Evolutionary conservation across 2,113 vertebrate species (phyloP).

Genomic region (Tupaia tana): DNA sequence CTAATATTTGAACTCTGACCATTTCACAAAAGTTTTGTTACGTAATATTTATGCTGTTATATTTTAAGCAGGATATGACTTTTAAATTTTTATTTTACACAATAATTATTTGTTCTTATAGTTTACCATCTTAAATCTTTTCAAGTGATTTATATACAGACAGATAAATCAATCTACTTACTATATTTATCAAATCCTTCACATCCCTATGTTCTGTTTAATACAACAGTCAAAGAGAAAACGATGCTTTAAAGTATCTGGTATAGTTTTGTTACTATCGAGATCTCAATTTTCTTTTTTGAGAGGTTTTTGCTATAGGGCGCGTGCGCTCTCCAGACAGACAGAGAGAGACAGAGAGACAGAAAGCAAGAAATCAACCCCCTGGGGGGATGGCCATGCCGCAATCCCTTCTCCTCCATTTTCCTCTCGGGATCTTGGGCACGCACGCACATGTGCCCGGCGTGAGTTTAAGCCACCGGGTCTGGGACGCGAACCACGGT

Average conservation of each 20-base stretch:
- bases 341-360: too few relatives aligned
- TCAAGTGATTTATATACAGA: background rate
- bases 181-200: background rate
- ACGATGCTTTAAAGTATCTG: background rate
- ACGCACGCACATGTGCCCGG: too few relatives aligned
- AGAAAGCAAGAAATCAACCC: too few relatives aligned
- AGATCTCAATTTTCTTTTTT: too few relatives aligned
- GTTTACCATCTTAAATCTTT: background rate
- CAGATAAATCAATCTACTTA: background rate
- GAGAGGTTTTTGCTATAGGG: too few relatives aligned
- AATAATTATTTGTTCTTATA: background rate
- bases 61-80: background rate
- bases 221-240: background rate
- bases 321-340: too few relatives aligned
- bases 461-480: too few relatives aligned
- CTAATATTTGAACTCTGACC: background rate
- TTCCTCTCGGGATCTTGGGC: too few relatives aligned
- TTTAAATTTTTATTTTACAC: constrained; percentile 3
- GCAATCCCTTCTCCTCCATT: too few relatives aligned
- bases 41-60: background rate
- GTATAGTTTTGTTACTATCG: background rate
- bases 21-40: background rate
- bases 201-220: background rate
- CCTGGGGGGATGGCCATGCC: too few relatives aligned
- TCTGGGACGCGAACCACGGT: too few relatives aligned